These are phyloP conservation scores for Hydractinia symbiolongicarpus DNA, from an alignment of 30 jellyfish, hydroid and myxozoan genomes.

Conservation along the genomic window DNA sequence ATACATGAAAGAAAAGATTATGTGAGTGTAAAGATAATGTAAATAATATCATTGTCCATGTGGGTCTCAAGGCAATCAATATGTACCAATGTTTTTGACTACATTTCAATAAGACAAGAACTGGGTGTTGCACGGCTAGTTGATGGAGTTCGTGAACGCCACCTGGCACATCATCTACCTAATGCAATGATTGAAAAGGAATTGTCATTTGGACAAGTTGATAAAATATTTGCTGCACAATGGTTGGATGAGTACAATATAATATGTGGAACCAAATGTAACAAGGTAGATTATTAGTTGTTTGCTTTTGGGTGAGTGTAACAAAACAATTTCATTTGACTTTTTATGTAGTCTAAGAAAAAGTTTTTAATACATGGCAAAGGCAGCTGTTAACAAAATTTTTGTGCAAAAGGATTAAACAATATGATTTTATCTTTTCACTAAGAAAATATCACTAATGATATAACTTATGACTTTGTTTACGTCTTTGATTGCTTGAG, in stretches of 20 bases:
- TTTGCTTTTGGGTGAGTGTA: background rate
- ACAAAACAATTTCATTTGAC: background rate
- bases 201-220: constrained; percentile 66
- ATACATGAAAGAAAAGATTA: no score
- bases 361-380: background rate
- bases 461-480: no score
- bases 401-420: background rate
- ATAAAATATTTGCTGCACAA: constrained; percentile 83
- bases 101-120: constrained; percentile 47
- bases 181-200: constrained; percentile 53
- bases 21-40: background rate
- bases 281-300: constrained; percentile 40
- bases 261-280: constrained; percentile 94
- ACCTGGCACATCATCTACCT: constrained; percentile 72
- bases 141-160: constrained; percentile 37
- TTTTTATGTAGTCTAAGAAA: background rate
- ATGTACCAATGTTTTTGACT: constrained; percentile 37
- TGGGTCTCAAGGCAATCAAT: background rate
- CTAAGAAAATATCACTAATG: no score
- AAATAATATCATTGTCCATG: constrained; percentile 4
- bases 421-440: background rate
- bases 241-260: constrained; percentile 88
- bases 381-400: background rate
- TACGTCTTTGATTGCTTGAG: no score
- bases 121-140: constrained; percentile 25